phyloP scores from a whole-genome alignment of 2,113 vertebrate genomes.

The Larimichthys crocea region DNA sequence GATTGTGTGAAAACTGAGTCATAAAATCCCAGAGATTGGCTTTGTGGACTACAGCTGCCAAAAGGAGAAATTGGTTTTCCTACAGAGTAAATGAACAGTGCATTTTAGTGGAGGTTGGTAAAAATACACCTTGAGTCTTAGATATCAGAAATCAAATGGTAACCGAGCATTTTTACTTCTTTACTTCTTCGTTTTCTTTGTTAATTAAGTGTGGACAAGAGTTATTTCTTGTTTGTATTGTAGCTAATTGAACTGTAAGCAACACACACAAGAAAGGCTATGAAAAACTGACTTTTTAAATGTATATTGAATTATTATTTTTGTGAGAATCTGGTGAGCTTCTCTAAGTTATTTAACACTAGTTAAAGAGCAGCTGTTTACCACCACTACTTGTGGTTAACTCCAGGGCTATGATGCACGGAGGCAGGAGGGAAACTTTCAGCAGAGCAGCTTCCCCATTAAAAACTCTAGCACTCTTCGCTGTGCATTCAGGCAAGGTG shows the following conservation, averaged over 20 bases:
- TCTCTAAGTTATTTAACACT: neutral
- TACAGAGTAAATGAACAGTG: conserved; percentile 41
- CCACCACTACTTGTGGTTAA: neutral
- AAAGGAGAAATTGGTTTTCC: conserved; percentile 55
- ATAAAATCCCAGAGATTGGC: conserved; percentile 30
- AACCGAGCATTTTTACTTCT: neutral
- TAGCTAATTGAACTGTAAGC: neutral
- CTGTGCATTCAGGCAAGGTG: conserved; percentile 10
- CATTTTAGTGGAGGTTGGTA: conserved; percentile 9
- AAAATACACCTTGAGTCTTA: neutral
- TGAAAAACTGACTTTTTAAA: neutral
- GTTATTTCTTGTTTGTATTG: neutral
- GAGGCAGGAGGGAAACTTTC: neutral
- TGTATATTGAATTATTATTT: neutral
- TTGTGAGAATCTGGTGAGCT: neutral
- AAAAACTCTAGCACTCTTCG: neutral
- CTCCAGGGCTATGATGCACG: neutral
- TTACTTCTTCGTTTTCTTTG: conserved; percentile 2
- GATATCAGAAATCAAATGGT: neutral
- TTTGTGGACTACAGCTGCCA: conserved; percentile 30
- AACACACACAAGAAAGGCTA: neutral
- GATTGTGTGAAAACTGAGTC: conserved; percentile 36
- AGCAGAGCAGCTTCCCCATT: conserved; percentile 1
- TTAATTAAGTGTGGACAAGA: neutral
- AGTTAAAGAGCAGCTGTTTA: too few species aligned